Conservation (phyloP, 2,888 invertebrate genomes). For the Cybosia mesomella region DNA sequence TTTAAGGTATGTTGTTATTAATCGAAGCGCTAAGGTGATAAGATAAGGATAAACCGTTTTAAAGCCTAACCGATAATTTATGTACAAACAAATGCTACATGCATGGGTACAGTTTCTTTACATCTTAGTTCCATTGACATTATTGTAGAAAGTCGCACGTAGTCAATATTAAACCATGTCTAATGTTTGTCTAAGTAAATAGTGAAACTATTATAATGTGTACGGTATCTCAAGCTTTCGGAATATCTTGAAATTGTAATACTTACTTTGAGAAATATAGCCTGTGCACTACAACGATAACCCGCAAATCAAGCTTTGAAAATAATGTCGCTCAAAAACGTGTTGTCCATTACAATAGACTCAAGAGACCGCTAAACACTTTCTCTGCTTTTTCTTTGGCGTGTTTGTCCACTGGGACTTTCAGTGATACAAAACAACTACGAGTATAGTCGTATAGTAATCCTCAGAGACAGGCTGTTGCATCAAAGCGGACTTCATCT, state of each 20-base stretch:
- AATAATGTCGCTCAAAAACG: constrained; percentile 72
- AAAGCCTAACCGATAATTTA: neutral
- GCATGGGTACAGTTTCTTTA: constrained; percentile 19
- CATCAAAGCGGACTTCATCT: constrained; percentile 44
- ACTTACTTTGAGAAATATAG: constrained; percentile 43
- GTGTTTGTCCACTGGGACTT: constrained; percentile 53
- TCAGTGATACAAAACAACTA: constrained; percentile 48
- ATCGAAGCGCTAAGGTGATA: neutral
- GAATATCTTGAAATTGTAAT: constrained; percentile 42
- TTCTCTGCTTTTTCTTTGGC: constrained; percentile 79
- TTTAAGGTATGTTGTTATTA: neutral
- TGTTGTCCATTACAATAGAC: constrained; percentile 77
- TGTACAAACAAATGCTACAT: neutral
- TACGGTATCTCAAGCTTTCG: constrained; percentile 51
- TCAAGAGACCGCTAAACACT: constrained; percentile 72
- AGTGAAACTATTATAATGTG: constrained; percentile 40
- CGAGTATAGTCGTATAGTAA: constrained; percentile 41
- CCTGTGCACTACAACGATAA: constrained; percentile 49
- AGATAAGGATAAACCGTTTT: neutral
- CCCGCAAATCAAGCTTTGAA: constrained; percentile 64
- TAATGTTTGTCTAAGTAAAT: constrained; percentile 47
- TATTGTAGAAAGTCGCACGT: constrained; percentile 47
- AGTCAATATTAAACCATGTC: constrained; percentile 38
- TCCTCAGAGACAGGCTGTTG: constrained; percentile 56
- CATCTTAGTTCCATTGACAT: constrained; percentile 20